Base-by-base conservation (phyloP, 2,797 vertebrate species). In the Galago senegalensis region DNA sequence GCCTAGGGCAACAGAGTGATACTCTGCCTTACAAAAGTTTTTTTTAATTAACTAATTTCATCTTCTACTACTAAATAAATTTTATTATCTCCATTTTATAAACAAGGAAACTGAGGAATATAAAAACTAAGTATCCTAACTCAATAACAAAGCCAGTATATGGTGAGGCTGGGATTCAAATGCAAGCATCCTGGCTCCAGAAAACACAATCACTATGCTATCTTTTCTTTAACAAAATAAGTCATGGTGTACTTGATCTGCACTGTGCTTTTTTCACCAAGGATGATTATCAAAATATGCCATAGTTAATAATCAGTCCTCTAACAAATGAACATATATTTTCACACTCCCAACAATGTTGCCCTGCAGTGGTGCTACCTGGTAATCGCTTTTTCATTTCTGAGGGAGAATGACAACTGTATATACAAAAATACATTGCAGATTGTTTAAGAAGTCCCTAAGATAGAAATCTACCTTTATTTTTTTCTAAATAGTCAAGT, bases 401-500 rank as follows among this genome's bases (percentile, higher is more conserved):
- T 92, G 16, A 81, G 20, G 76, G 43, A 69, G 11, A 90, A 90
- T 43, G 11, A 29, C 25, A 93, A 61, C 37, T 56, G 43, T 61
- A 31, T 81, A 13, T 49, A 49, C 46, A 49, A 49, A 49, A 49
- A 49, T 49, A 49, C 46, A 49, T 49, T 49, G 46, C 12, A 49
- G 46, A 49, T 49, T 49, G 46, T 13, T 49, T 75, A 56, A 40
- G 61, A 92, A 86, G 63, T 91, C 70, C 29, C 58, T 49, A 17
- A 95, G 29, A 37, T 17, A 86, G 40, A 67, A 82, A 80, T 92
- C 25, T 70, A 72, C 86, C n/a, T 83, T 89, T 65, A 63, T 87
- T 92, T 95, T 89, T 25, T 79, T 16, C 65, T 61, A 76, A 88
- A 93, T 21, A 80, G 81, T 70, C 56, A 40, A 69, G 11, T 83